Evolutionary conservation across 2,888 invertebrate genomes (phyloP), one percentile per base, ranked within the genome.

Genomic region (Nomada fucata): DNA sequence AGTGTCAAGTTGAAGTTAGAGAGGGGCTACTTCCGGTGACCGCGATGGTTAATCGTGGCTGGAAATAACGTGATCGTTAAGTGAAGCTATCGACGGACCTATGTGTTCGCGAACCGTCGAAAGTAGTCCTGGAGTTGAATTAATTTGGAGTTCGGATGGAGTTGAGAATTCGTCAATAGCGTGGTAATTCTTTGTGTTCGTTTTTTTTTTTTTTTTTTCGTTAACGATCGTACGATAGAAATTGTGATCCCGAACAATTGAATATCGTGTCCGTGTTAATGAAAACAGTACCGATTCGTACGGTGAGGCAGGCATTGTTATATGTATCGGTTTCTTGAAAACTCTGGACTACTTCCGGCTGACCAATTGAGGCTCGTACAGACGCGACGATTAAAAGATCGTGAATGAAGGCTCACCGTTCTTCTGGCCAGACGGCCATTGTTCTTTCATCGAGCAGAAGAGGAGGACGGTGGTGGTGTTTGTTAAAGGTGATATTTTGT

Each of bases 371-470:
- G 11, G 9, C 23, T 15, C 53, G 53, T 47, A 26, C 50, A 15
- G n/a, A 26, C 68, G 53, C 18, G 73, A 26, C 20, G 61, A 47
- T 57, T 57, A 59, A 72, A 75, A 77, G 68, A 76, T 79, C 74
- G 77, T 80, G 79, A 84, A 83, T 84, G 86, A 83, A 86, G 86
- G 90, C 92, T 93, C 93, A 93, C 93, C 93, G 89, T 93, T 87
- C 91, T 89, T 88, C 89, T 88, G 91, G 90, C 91, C 91, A 87
- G 89, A 76, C 85, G 90, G 90, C 90, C 89, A 79, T 89, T 79
- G 86, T 88, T 87, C 88, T 87, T 84, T 86, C 90, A 90, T 90
- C 90, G 82, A 82, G 85, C 77, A 86, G 83, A 83, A 83, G 84
- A 86, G 85, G 82, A 82, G 85, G 84, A 82, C 80, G 82, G 84